Evolutionary conservation across 2,797 vertebrate species (phyloP).

Genomic region (Notolepis coatsorum): DNA sequence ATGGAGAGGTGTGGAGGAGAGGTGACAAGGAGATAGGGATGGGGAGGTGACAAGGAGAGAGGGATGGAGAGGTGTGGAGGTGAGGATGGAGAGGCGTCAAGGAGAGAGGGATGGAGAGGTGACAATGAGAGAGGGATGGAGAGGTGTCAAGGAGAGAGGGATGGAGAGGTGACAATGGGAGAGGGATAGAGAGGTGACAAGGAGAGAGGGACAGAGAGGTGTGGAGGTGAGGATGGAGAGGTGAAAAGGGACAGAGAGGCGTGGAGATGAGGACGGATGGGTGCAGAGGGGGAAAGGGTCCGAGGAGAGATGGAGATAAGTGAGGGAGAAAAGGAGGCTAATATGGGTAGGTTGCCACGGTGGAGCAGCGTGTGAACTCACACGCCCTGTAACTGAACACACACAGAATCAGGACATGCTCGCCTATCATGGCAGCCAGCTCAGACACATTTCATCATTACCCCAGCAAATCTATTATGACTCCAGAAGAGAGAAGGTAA

Average conservation of each 20-base stretch:
- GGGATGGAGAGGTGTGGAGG: conserved; percentile 6
- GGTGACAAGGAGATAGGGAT: conserved; percentile 2
- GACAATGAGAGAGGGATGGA: neutral
- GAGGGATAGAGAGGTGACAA: conserved; percentile 7
- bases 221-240: too few relatives aligned
- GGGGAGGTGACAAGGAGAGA: conserved; percentile 19
- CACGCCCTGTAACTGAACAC: conserved; percentile 46
- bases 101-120: too few relatives aligned
- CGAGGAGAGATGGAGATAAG: too few relatives aligned
- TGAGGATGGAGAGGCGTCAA: neutral
- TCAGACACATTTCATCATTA: conserved; percentile 57
- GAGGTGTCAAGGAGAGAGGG: neutral
- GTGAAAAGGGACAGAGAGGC: too few relatives aligned
- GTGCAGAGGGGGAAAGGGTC: too few relatives aligned
- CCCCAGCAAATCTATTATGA: conserved; percentile 54
- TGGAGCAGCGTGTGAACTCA: conserved; percentile 28
- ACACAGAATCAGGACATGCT: conserved; percentile 46
- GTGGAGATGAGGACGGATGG: neutral
- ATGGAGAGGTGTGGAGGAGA: neutral
- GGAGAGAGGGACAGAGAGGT: neutral
- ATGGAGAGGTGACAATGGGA: conserved; percentile 19
- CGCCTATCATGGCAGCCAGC: conserved; percentile 39
- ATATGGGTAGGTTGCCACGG: neutral
- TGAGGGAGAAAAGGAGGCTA: too few relatives aligned
- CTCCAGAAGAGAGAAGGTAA: conserved; percentile 23